Percentiles rank a stretch among this genome's conserved stretches.
Conservation (phyloP, 2,888 invertebrate species). For the Heliconius charithonia region DNA sequence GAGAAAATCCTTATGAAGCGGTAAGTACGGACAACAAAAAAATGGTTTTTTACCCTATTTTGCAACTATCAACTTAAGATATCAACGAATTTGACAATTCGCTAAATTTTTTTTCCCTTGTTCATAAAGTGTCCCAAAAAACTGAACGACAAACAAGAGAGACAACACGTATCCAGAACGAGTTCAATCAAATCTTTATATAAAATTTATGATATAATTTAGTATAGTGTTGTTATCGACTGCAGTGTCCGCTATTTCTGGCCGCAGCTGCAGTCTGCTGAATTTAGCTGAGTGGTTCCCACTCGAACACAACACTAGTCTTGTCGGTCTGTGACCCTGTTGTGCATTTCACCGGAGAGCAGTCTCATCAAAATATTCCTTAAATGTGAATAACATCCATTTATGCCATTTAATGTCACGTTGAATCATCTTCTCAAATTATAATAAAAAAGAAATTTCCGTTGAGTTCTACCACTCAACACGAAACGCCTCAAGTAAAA, state of each 20-base stretch:
- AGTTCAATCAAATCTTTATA: not conserved
- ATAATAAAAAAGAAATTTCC: not conserved
- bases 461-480: not conserved
- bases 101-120: not conserved
- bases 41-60: too few relatives aligned
- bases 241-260: constrained; percentile 44
- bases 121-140: not conserved
- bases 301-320: constrained; percentile 41
- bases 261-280: constrained; percentile 44
- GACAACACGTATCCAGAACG: not conserved
- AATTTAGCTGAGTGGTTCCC: constrained; percentile 45
- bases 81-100: too few relatives aligned
- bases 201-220: constrained; percentile 6
- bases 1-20: not conserved
- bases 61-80: not conserved
- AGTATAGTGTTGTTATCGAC: constrained; percentile 38
- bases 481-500: too few relatives aligned
- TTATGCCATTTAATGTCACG: not conserved
- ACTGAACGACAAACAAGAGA: not conserved
- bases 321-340: constrained; percentile 46
- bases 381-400: not conserved
- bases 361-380: not conserved
- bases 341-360: constrained; percentile 6
- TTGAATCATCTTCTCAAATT: not conserved
- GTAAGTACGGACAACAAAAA: not conserved